Conservation (phyloP, 2,797 vertebrate species). For the Buphagus erythrorhynchus region DNA sequence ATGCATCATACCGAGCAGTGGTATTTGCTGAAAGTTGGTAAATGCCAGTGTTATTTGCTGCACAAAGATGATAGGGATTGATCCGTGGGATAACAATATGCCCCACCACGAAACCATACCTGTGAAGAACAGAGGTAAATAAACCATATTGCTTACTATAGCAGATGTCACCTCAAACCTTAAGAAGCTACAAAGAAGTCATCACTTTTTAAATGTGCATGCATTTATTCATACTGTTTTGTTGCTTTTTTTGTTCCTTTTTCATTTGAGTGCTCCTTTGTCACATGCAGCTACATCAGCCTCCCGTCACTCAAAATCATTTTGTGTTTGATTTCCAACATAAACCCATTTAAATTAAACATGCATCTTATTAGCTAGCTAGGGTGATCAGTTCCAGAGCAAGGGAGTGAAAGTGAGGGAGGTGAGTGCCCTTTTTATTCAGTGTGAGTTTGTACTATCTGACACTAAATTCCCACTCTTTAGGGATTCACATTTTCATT, state of each 20-base stretch:
- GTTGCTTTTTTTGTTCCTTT: not conserved
- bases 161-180: not conserved
- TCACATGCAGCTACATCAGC: not conserved
- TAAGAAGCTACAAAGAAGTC: not conserved
- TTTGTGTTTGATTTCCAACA: not conserved
- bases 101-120: conserved; percentile 86
- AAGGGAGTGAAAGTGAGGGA: not conserved
- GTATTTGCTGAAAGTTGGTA: conserved; percentile 24
- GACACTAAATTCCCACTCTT: not conserved
- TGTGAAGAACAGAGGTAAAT: conserved; percentile 56
- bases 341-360: not conserved
- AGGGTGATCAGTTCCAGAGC: not conserved
- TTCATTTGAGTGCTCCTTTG: not conserved
- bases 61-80: conserved; percentile 77
- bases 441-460: not conserved
- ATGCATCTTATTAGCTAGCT: not conserved
- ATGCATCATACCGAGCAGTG: conserved; percentile 74
- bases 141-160: not conserved
- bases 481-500: not conserved
- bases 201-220: not conserved
- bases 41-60: conserved; percentile 80
- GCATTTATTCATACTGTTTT: not conserved
- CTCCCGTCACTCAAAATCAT: not conserved
- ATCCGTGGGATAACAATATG: conserved; percentile 83
- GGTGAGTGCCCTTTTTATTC: not conserved